These are phyloP conservation scores for Cephus cinctus DNA, from an alignment of 1,140 invertebrate genomes.

Conservation along the genomic window DNA sequence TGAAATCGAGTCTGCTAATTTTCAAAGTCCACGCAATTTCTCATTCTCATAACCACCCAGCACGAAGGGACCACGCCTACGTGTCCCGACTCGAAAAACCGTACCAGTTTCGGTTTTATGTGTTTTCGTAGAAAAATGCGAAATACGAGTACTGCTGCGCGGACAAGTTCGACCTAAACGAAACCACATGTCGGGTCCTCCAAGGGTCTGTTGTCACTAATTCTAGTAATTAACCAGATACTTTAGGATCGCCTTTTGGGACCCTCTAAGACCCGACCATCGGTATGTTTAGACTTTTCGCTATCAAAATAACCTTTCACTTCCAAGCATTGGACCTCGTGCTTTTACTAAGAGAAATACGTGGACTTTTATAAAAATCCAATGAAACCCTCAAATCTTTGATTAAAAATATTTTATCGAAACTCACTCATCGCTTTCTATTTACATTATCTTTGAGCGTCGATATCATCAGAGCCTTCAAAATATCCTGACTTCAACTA, in stretches of 20 bases:
- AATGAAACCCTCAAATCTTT: no score
- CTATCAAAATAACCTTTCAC: constrained; percentile 14
- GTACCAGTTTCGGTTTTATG: constrained; percentile 22
- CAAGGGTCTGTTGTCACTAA: constrained; percentile 31
- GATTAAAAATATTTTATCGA: no score
- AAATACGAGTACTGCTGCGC: constrained; percentile 19
- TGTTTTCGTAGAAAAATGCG: constrained; percentile 29
- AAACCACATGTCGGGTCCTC: constrained; percentile 25
- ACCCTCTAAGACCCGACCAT: constrained; percentile 6
- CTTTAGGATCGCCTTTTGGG: constrained; percentile 18
- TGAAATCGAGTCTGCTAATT: no score
- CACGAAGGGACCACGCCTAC: constrained; percentile 9
- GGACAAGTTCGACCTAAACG: constrained; percentile 15
- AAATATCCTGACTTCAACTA: no score
- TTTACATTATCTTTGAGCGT: no score
- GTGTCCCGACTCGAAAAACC: not conserved
- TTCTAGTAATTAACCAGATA: constrained; percentile 36
- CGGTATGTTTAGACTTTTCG: constrained; percentile 8
- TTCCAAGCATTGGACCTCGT: no score
- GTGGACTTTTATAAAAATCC: no score
- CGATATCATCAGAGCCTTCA: no score
- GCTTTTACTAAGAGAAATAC: no score
- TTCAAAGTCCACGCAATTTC: not conserved
- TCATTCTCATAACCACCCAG: constrained; percentile 15
- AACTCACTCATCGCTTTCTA: no score